Conservation (phyloP, 2,888 invertebrate genomes). For the Dinocampus coccinellae region DNA sequence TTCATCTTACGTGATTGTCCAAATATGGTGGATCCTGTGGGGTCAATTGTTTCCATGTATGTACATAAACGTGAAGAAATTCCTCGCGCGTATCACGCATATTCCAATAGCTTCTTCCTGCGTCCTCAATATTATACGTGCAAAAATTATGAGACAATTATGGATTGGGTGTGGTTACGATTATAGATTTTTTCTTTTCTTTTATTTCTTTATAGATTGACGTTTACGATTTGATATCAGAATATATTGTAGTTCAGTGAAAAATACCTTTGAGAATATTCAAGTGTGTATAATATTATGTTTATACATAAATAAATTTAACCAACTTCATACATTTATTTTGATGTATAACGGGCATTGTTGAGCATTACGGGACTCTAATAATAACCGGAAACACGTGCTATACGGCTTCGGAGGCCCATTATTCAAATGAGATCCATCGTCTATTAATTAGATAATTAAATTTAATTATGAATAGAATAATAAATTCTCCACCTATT, state of each 20-base stretch:
- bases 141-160: neutral
- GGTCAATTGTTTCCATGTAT: constrained; percentile 53
- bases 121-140: constrained; percentile 49
- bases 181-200: too few species aligned
- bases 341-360: neutral
- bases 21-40: constrained; percentile 45
- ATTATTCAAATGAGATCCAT: constrained; percentile 66
- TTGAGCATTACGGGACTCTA: constrained; percentile 12
- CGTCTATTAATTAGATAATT: constrained; percentile 67
- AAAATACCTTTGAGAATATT: neutral
- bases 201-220: neutral
- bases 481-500: neutral
- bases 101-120: constrained; percentile 52
- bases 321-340: neutral
- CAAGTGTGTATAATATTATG: neutral
- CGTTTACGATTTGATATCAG: neutral
- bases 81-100: constrained; percentile 60
- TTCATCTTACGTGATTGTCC: constrained; percentile 21
- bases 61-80: constrained; percentile 55
- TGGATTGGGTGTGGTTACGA: neutral
- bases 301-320: neutral
- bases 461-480: constrained; percentile 62
- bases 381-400: constrained; percentile 66
- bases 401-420: constrained; percentile 50
- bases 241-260: neutral